Percentiles rank a stretch among this genome's conserved stretches.
phyloP scores from a whole-genome alignment of 2,888 invertebrate species.

The Drosophila fulvimacula region DNA sequence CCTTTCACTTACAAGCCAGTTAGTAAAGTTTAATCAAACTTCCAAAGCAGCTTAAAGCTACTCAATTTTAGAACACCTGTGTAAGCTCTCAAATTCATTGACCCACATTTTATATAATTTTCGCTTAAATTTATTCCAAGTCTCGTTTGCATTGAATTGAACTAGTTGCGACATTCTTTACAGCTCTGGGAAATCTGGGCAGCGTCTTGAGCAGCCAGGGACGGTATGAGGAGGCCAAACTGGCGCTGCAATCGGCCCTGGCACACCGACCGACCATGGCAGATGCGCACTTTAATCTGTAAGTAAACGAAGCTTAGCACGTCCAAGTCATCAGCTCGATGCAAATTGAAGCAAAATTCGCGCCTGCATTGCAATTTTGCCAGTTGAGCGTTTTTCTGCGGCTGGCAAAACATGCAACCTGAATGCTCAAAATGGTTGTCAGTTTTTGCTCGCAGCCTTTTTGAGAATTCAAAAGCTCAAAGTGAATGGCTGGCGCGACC shows the following conservation, averaged over 20 bases:
- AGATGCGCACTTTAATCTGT: slow-evolving; percentile 99
- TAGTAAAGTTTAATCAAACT: no score
- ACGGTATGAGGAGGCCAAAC: slow-evolving; percentile 94
- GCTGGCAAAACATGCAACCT: slow-evolving; percentile 46
- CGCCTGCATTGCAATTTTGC: slow-evolving; percentile 41
- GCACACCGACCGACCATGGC: slow-evolving; percentile 95
- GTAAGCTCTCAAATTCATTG: not conserved
- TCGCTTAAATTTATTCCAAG: not conserved
- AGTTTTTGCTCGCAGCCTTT: slow-evolving; percentile 65
- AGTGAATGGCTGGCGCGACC: slow-evolving; percentile 74
- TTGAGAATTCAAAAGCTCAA: slow-evolving; percentile 79
- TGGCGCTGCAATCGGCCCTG: slow-evolving; percentile 95
- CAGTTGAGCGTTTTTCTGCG: slow-evolving; percentile 21
- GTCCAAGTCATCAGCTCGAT: slow-evolving; percentile 46
- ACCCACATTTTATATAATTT: slow-evolving; percentile 1
- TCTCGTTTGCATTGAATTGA: not conserved
- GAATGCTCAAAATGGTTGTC: slow-evolving; percentile 60
- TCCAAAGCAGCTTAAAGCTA: not conserved
- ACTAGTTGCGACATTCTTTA: slow-evolving; percentile 13
- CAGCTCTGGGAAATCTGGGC: slow-evolving; percentile 98
- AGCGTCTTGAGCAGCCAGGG: slow-evolving; percentile 97
- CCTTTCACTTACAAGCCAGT: not conserved
- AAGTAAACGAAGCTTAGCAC: slow-evolving; percentile 86
- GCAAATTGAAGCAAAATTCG: slow-evolving; percentile 54
- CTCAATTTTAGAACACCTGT: no score